Evolutionary conservation across 2,113 vertebrate genomes (phyloP).

Genomic region (Gadus chalcogrammus): DNA sequence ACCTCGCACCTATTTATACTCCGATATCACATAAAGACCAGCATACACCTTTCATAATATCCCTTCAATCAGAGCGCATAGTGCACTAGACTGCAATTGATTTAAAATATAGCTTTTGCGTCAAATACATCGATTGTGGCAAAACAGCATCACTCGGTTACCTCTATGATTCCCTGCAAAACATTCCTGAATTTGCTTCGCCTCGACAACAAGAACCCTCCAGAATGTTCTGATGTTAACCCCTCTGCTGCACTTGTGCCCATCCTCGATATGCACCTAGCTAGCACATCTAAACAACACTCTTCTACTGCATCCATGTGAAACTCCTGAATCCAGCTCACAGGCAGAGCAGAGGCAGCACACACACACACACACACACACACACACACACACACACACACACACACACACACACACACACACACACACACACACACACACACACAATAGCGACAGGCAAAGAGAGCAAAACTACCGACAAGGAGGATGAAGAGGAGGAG

Average conservation of each 20-base stretch:
- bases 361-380: conserved; percentile 42
- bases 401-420: conserved; percentile 8
- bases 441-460: conserved; percentile 49
- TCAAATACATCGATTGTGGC: conserved; percentile 19
- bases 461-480: conserved; percentile 61
- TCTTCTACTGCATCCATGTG: conserved; percentile 80
- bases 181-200: conserved; percentile 59
- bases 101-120: background rate
- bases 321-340: conserved; percentile 66
- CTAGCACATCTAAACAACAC: conserved; percentile 64
- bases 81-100: too few species aligned
- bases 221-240: conserved; percentile 84
- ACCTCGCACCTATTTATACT: too few species aligned
- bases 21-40: too few species aligned
- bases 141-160: conserved; percentile 20
- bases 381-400: conserved; percentile 25
- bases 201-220: conserved; percentile 79
- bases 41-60: too few species aligned
- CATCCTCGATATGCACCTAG: conserved; percentile 48
- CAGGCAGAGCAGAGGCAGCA: conserved; percentile 27
- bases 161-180: conserved; percentile 45
- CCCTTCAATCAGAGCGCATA: too few species aligned
- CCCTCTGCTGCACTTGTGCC: conserved; percentile 64
- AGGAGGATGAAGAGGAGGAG: conserved; percentile 61
- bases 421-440: conserved; percentile 8